phyloP scores from a whole-genome alignment of 2,113 vertebrate genomes.

The Brienomyrus brachyistius region DNA sequence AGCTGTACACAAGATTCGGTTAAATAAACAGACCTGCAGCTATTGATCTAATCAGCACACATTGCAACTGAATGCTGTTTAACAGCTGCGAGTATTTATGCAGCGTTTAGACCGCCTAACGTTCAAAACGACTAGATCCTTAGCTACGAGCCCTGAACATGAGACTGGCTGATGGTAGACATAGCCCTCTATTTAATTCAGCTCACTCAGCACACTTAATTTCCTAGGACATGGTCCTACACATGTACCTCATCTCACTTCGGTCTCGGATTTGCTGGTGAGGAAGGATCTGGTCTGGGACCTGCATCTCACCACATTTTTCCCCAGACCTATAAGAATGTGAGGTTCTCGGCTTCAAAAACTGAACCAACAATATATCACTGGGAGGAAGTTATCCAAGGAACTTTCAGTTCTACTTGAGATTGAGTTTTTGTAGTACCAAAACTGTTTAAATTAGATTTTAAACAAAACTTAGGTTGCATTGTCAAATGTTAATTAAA shows the following conservation, averaged over 20 bases:
- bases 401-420: not conserved
- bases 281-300: not conserved
- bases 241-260: not conserved
- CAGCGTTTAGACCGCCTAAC: not conserved
- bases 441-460: not conserved
- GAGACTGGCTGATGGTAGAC: not conserved
- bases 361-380: not conserved
- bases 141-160: not conserved
- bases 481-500: not conserved
- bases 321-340: not conserved
- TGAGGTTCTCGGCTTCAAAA: not conserved
- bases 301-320: not conserved
- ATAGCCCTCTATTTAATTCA: not conserved
- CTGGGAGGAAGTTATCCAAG: not conserved
- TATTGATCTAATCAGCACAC: not conserved
- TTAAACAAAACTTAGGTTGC: not conserved
- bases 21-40: conserved; percentile 6
- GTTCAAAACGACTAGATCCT: not conserved
- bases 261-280: not conserved
- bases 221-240: not conserved
- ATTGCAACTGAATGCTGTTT: not conserved
- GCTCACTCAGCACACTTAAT: not conserved
- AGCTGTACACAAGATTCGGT: not conserved
- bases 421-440: not conserved
- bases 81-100: not conserved